Conservation (phyloP, 2,888 invertebrate genomes). For the Rhopalosiphum nymphaeae region DNA sequence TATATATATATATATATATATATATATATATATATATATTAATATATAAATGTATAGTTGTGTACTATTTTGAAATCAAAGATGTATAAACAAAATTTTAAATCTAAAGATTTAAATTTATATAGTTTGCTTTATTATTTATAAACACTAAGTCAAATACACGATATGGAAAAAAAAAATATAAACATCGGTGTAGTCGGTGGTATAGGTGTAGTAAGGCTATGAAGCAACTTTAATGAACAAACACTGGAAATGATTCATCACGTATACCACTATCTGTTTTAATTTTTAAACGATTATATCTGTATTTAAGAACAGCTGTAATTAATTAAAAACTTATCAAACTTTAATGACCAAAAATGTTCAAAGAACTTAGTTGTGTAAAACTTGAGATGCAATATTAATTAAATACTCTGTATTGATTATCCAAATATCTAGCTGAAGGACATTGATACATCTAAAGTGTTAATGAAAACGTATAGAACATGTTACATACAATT, state of each 20-base stretch:
- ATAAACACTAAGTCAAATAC: neutral
- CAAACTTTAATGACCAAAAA: slow-evolving; percentile 20
- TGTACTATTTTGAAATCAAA: neutral
- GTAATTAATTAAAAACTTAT: slow-evolving; percentile 22
- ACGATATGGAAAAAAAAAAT: neutral
- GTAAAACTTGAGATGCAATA: neutral
- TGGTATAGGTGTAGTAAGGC: neutral
- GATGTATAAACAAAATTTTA: neutral
- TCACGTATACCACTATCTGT: slow-evolving; percentile 9
- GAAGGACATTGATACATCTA: neutral
- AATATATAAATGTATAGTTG: too few species aligned
- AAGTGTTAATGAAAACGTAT: neutral
- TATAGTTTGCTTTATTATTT: neutral
- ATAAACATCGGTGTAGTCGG: neutral
- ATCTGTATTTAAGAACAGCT: neutral
- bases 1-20: neutral
- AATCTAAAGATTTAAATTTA: neutral
- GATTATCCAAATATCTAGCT: neutral
- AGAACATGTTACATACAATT: neutral
- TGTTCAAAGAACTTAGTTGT: slow-evolving; percentile 9
- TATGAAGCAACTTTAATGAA: neutral
- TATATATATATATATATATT: neutral
- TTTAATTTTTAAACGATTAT: slow-evolving; percentile 31
- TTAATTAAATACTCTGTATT: neutral
- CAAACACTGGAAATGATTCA: neutral